Evolutionary conservation across 2,113 vertebrate species (phyloP), one percentile per base, ranked within the genome.

Genomic region (Megaceryle maxima): DNA sequence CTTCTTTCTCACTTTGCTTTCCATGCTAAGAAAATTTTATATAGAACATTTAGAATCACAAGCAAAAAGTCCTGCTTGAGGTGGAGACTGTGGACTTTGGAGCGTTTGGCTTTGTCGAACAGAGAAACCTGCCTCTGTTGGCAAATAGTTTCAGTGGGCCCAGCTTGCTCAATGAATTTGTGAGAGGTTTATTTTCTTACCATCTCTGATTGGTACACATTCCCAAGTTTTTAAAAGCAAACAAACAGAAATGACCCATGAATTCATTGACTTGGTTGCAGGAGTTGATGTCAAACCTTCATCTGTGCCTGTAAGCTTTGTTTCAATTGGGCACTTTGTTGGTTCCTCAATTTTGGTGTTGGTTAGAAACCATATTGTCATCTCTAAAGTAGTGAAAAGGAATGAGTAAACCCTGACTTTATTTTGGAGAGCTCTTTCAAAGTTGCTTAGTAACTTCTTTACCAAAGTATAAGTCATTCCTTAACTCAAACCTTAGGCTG

Each of bases 231-330:
- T 66, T 82, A 28, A 84, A 91, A 88, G 20, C 50, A 95, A 83
- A 64, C 76, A 94, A 92, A 87, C 43, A 94, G 64, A 95, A 93
- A 81, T 72, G 64, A 51, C 43, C 2, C 25, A 79, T 88, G 13
- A 91, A 62, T 92, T 88, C 77, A 69, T 88, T 94, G 81, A 92
- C 48, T 95, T 14, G 1, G 11, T 76, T 95, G 91, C 82, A 82
- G 62, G 53, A 91, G 69, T 22, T 77, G 56, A 87, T 0, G 2
- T 91, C 53, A 89, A 94, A 78, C 35, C 33, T 79, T 89, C 39
- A 60, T 82, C 60, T 91, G n/a, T 85, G 75, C 48, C 35, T 88
- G 26, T 43, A 78, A 68, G 22, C 78, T 78, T 86, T 92, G 68
- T 83, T 92, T 78, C 63, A 60, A 43, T 56, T 64, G 53, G 6